phyloP scores from a whole-genome alignment of 2,113 vertebrate species.

The Butorides virescens region DNA sequence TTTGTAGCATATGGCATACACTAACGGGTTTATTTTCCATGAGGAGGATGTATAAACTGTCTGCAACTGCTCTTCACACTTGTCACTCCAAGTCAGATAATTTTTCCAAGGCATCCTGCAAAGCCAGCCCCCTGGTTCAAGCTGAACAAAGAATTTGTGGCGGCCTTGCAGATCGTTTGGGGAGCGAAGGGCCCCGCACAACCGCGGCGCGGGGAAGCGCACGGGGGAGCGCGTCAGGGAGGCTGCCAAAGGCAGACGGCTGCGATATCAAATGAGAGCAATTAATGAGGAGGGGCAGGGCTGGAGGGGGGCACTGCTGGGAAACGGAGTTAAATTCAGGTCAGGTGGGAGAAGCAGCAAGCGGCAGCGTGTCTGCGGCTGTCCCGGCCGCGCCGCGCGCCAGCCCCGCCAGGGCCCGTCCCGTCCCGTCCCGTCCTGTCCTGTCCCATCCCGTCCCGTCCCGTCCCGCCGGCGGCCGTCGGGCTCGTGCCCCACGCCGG shows the following conservation, averaged over 20 bases:
- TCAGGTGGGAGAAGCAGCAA: not conserved
- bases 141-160: not conserved
- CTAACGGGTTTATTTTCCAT: constrained; percentile 60
- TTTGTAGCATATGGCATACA: constrained; percentile 37
- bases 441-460: too few species aligned
- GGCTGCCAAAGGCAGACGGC: not conserved
- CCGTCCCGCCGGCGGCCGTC: too few species aligned
- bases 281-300: not conserved
- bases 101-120: not conserved
- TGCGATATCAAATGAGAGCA: not conserved
- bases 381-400: not conserved
- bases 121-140: not conserved
- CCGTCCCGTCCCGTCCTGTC: too few species aligned
- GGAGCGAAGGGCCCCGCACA: not conserved
- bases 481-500: rapidly evolving
- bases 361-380: not conserved
- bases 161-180: not conserved
- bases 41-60: constrained; percentile 62
- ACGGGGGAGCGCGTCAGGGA: not conserved
- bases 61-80: constrained; percentile 61
- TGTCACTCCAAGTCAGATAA: constrained; percentile 46
- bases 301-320: not conserved
- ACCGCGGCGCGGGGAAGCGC: rapidly evolving
- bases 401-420: not conserved
- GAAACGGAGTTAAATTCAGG: not conserved